Percentiles rank a stretch among this genome's conserved stretches.
Conservation (phyloP, 2,797 vertebrate species). For the Hemitrygon akajei region DNA sequence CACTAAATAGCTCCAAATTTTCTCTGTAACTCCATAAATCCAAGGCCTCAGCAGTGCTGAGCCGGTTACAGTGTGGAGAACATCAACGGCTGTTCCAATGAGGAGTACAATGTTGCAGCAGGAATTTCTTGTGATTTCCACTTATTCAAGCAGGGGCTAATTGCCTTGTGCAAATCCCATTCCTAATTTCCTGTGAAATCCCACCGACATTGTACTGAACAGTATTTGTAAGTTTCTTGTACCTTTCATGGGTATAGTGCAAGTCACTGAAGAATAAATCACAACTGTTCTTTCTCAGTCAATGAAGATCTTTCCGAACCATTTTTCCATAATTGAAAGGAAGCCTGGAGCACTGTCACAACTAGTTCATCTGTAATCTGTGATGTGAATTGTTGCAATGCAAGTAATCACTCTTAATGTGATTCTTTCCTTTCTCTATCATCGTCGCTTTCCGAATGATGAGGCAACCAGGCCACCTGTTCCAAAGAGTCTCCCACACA, state of each 20-base stretch:
- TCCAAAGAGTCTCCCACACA: neutral
- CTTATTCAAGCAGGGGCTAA: too few species aligned
- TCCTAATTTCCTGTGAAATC: too few species aligned
- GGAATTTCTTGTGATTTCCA: too few species aligned
- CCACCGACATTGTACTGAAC: neutral
- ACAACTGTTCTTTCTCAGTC: neutral
- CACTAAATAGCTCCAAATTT: too few species aligned
- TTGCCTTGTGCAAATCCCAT: too few species aligned
- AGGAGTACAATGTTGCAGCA: too few species aligned
- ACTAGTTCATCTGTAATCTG: neutral
- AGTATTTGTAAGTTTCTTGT: neutral
- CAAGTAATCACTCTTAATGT: neutral
- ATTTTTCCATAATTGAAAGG: constrained; percentile 24
- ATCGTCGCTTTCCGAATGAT: neutral
- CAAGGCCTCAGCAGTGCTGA: too few species aligned
- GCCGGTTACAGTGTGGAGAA: too few species aligned
- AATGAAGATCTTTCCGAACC: constrained; percentile 13
- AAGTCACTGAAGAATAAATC: neutral
- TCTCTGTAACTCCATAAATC: too few species aligned
- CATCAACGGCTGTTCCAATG: too few species aligned
- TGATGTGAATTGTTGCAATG: neutral
- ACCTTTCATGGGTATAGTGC: neutral
- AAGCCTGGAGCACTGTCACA: constrained; percentile 34
- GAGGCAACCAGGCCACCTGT: constrained; percentile 3
- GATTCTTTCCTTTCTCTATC: neutral